A percentile compares a stretch with the other conserved stretches of the same genome.
phyloP scores from a whole-genome alignment of 2,113 vertebrate species.

The Oryctolagus cuniculus region DNA sequence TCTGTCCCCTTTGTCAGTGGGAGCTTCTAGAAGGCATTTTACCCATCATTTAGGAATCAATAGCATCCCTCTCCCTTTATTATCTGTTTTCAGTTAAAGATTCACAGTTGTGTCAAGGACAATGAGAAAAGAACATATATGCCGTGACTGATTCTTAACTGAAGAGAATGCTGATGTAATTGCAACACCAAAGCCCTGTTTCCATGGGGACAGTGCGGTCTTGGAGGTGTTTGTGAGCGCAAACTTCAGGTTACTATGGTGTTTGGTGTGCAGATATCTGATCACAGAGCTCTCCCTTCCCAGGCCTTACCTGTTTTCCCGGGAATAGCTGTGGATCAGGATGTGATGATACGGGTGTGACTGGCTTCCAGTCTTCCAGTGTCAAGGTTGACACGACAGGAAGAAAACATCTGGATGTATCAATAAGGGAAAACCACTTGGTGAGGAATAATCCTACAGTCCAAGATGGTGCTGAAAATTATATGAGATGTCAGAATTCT shows the following conservation, averaged over 20 bases:
- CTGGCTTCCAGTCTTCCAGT: not conserved
- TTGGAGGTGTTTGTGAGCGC: not conserved
- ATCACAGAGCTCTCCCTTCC: not conserved
- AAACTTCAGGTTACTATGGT: not conserved
- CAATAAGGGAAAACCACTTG: not conserved
- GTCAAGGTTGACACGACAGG: slow-evolving; percentile 8
- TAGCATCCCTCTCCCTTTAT: not conserved
- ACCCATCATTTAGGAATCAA: not conserved
- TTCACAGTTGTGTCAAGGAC: not conserved
- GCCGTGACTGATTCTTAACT: slow-evolving; percentile 31
- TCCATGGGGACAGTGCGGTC: slow-evolving; percentile 56
- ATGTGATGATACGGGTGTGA: not conserved
- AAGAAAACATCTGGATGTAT: not conserved
- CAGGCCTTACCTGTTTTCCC: not conserved
- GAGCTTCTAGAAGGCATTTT: not conserved
- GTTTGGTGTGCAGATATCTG: not conserved
- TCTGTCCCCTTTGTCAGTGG: not conserved
- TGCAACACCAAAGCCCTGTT: slow-evolving; percentile 39
- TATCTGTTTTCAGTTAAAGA: slow-evolving; percentile 22
- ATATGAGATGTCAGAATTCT: slow-evolving; percentile 47
- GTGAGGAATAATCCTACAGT: not conserved
- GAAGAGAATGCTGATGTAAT: slow-evolving; percentile 37
- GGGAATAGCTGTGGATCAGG: not conserved
- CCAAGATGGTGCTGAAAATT: not conserved
- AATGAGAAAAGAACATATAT: slow-evolving; percentile 2